Percentiles rank a stretch among this genome's conserved stretches.
phyloP scores from a whole-genome alignment of 2,797 vertebrate genomes.

The Acrossocheilus fasciatus region DNA sequence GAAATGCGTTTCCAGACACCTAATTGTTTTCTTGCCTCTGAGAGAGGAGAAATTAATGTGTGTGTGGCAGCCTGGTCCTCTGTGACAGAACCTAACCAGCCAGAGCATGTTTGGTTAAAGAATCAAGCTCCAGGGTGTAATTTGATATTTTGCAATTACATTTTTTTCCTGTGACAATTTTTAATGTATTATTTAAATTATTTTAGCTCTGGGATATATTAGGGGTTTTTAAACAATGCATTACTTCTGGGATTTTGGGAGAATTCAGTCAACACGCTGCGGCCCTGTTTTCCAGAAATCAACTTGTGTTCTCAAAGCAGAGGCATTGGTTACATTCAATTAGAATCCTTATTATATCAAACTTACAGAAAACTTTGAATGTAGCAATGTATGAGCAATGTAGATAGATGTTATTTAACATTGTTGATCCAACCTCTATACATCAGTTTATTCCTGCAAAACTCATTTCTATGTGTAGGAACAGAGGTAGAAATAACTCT shows the following conservation, averaged over 20 bases:
- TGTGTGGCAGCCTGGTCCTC: slow-evolving; percentile 80
- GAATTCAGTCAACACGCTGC: slow-evolving; percentile 47
- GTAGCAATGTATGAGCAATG: not conserved
- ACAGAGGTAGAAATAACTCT: no score
- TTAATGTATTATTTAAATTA: slow-evolving; percentile 86
- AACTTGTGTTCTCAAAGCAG: slow-evolving; percentile 28
- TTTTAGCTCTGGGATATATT: slow-evolving; percentile 83
- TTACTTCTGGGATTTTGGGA: slow-evolving; percentile 61
- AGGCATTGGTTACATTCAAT: not conserved
- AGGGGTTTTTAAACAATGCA: slow-evolving; percentile 67
- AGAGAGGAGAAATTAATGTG: slow-evolving; percentile 83
- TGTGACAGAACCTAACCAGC: slow-evolving; percentile 82
- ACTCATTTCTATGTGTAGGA: not conserved
- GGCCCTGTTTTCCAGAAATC: slow-evolving; percentile 43
- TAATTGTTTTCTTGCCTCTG: slow-evolving; percentile 86
- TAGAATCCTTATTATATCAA: not conserved
- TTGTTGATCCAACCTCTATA: not conserved
- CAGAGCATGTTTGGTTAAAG: slow-evolving; percentile 84
- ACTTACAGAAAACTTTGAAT: not conserved
- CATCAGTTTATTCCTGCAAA: not conserved
- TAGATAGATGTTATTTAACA: not conserved
- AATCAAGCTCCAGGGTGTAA: slow-evolving; percentile 82
- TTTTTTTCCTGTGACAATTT: slow-evolving; percentile 70
- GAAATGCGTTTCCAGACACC: slow-evolving; percentile 78
- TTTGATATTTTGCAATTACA: slow-evolving; percentile 85